Evolutionary conservation across 2,888 invertebrate species (phyloP), one percentile per base, ranked within the genome.

Genomic region (Tuta absoluta): DNA sequence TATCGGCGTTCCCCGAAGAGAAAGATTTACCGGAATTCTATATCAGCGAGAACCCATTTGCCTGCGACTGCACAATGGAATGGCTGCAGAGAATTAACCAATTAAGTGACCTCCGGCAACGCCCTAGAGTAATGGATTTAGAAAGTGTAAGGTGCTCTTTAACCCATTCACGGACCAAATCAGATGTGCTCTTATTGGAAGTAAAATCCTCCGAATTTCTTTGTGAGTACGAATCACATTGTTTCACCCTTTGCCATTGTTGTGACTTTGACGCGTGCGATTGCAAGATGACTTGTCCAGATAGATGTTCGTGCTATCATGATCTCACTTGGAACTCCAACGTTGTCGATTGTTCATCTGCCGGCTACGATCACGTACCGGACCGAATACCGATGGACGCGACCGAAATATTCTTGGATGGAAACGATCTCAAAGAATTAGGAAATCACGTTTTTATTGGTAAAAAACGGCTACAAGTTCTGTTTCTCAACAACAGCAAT

Each of bases 251-350:
- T 69, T 97, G 97, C 86, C 96, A 96, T 87, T 97, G 97, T 89
- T 97, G 97, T 90, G 96, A 96, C 82, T 97, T 95, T 92, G 96
- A 96, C 85, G 96, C 96, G 69, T 97, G 97, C 89, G 97, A 97
- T 90, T 97, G 97, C 87, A 95, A 96, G 93, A 97, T 96, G 95
- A 96, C 95, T 75, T 97, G 97, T 85, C 97, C 97, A 71, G 94
- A 94, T 84, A 95, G 95, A 84, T 97, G 97, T 87, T 94, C 95
- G 72, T 97, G 97, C 84, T 97, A 95, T 92, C 96, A 96, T 91
- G 97, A 97, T 91, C 95, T 95, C 86, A 94, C 95, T 75, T 97
- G 96, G 96, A 94, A 94, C 75, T 95, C 95, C 80, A 96, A 96
- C 92, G 95, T 96, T 65, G 96, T 96, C 71, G 96, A 96, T 91